Evolutionary conservation across 2,797 vertebrate species (phyloP), one percentile per base, ranked within the genome.

Genomic region (Hemitrygon akajei): DNA sequence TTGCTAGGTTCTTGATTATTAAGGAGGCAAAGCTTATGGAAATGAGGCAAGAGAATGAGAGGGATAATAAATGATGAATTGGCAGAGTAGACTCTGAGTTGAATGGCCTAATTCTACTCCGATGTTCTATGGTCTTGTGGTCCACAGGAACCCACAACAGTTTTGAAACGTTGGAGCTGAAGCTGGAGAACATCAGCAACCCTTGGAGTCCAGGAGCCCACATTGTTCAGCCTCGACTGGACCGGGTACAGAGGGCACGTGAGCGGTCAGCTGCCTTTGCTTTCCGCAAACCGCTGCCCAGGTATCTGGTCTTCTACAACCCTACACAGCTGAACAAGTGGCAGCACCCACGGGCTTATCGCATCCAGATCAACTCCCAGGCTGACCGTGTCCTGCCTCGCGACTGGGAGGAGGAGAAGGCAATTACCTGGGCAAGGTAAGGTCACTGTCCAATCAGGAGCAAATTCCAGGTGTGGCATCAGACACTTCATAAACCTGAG

Each of bases 371-470:
- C 94, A 97, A 97, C 96, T 99, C 98, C 0, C 98, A 98, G 20
- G 98, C 95, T 0, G 94, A 97, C 93, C 97, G 96, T 0, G 97
- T 98, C 79, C 96, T 99, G 94, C 98, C 98, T 0, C 96, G 92
- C 0, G 96, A 97, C 18, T 98, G 97, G 96, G 96, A 58, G 10
- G 98, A 98, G 95, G 99, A 99, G 95, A 96, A 94, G 0, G 98
- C 97, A 0, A 91, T 99, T 95, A 96, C 97, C 80, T 99, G 99
- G 99, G 96, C 97, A 95, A 98, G 98, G 98, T 99, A 94, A 94
- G 16, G 4, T 25, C 81, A 16, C 47, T 14, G 22, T 30, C 82
- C 82, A 84, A 81, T 47, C 79, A 40, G 7, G 16, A 81, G 2
- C 12, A 34, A 22, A 81, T 40, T 37, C 37, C 34, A 34, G 14